Evolutionary conservation across 1,140 invertebrate species (phyloP).

Genomic region (Zaprionus tsacasi): DNA sequence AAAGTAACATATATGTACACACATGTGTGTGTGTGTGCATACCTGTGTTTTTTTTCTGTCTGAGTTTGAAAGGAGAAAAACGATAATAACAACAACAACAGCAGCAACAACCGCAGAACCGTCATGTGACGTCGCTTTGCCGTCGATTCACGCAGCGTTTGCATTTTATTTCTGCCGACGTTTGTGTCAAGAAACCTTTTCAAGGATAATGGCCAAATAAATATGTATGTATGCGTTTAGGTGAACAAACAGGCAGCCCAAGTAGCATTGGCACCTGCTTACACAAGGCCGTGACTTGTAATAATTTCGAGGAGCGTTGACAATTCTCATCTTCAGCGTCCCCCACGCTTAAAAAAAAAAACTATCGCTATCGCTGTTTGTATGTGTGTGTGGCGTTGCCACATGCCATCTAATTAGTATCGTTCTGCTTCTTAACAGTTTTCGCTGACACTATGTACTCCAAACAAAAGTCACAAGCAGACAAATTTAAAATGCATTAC

Average conservation of each 20-base stretch:
- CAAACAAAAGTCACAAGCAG: not conserved
- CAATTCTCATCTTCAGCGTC: slow-evolving; percentile 1
- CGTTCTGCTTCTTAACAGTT: slow-evolving; percentile 11
- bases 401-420: slow-evolving; percentile 64
- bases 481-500: not conserved
- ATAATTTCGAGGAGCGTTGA: slow-evolving; percentile 24
- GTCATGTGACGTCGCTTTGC: slow-evolving; percentile 28
- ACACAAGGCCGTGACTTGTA: slow-evolving; percentile 30
- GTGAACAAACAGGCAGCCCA: not conserved
- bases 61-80: slow-evolving; percentile 56
- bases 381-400: slow-evolving; percentile 42
- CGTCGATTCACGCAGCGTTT: slow-evolving; percentile 24
- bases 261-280: slow-evolving; percentile 26
- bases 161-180: slow-evolving; percentile 35
- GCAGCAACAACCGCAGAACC: slow-evolving; percentile 26
- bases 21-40: not conserved
- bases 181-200: slow-evolving; percentile 78
- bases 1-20: not conserved
- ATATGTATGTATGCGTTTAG: not conserved
- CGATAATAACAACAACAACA: slow-evolving; percentile 2
- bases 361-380: slow-evolving; percentile 37
- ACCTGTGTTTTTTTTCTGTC: slow-evolving; percentile 9
- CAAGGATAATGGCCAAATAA: slow-evolving; percentile 64
- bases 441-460: slow-evolving; percentile 11
- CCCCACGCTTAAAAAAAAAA: not conserved